Conservation (phyloP, 2,888 invertebrate genomes). For the Rhagophthalmus giganteus region DNA sequence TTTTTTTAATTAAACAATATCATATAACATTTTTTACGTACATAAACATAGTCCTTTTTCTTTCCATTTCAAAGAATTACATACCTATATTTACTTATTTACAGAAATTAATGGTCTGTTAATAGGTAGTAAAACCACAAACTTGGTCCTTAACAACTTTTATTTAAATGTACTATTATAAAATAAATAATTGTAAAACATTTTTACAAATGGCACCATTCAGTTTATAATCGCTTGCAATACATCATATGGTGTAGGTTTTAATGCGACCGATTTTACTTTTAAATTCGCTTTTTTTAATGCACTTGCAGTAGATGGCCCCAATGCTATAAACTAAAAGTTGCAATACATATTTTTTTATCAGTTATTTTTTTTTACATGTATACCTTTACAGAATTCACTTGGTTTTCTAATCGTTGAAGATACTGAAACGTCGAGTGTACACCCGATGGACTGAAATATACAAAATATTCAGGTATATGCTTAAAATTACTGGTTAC, state of each 20-base stretch:
- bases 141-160: too few species aligned
- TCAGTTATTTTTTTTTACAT: conserved; percentile 31
- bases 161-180: neutral
- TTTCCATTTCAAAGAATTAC: too few species aligned
- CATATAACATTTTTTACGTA: too few species aligned
- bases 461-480: conserved; percentile 59
- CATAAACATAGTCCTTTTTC: neutral
- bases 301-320: conserved; percentile 61
- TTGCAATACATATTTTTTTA: conserved; percentile 12
- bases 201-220: neutral
- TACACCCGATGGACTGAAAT: conserved; percentile 64
- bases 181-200: neutral
- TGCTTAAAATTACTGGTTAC: conserved; percentile 47
- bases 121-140: too few species aligned
- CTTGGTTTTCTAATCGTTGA: neutral
- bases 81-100: too few species aligned
- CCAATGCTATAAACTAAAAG: conserved; percentile 60
- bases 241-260: conserved; percentile 60
- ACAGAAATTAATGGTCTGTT: too few species aligned
- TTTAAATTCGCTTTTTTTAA: conserved; percentile 54
- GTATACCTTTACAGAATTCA: conserved; percentile 11
- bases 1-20: neutral
- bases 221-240: conserved; percentile 47
- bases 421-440: conserved; percentile 50
- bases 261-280: conserved; percentile 57